Conservation (phyloP, 2,888 invertebrate genomes). For the Oscheius sp. region DNA sequence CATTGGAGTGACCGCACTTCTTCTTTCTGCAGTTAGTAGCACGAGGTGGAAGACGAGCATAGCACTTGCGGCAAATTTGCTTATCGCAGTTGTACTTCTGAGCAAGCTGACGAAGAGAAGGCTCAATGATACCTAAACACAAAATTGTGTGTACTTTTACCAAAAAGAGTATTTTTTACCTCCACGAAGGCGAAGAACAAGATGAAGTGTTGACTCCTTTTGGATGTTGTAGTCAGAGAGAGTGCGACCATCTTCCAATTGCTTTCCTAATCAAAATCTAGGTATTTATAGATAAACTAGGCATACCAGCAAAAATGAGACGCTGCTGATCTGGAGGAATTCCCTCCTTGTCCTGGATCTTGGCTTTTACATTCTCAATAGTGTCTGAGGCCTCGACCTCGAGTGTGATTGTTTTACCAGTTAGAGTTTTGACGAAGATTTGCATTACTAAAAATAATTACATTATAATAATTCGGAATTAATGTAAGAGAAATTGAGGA, state of each 20-base stretch:
- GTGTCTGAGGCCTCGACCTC: constrained; percentile 60
- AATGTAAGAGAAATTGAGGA: no score
- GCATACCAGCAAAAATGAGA: constrained; percentile 58
- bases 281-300: background rate
- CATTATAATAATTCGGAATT: no score
- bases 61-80: constrained; percentile 99
- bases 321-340: constrained; percentile 61
- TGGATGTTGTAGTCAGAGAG: constrained; percentile 64
- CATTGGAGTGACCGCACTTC: constrained; percentile 99
- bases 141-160: no score
- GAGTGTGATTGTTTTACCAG: constrained; percentile 83
- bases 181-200: constrained; percentile 55
- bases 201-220: constrained; percentile 63
- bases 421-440: constrained; percentile 88
- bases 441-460: no score
- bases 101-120: constrained; percentile 93
- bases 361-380: constrained; percentile 60
- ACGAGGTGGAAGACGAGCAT: constrained; percentile 96
- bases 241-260: constrained; percentile 71
- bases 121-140: constrained; percentile 88
- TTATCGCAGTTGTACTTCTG: constrained; percentile 99
- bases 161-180: no score
- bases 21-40: constrained; percentile 99
- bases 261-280: constrained; percentile 66
- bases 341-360: constrained; percentile 62